Evolutionary conservation across 2,113 vertebrate genomes (phyloP), one percentile per base, ranked within the genome.

Genomic region (Podocnemis expansa): DNA sequence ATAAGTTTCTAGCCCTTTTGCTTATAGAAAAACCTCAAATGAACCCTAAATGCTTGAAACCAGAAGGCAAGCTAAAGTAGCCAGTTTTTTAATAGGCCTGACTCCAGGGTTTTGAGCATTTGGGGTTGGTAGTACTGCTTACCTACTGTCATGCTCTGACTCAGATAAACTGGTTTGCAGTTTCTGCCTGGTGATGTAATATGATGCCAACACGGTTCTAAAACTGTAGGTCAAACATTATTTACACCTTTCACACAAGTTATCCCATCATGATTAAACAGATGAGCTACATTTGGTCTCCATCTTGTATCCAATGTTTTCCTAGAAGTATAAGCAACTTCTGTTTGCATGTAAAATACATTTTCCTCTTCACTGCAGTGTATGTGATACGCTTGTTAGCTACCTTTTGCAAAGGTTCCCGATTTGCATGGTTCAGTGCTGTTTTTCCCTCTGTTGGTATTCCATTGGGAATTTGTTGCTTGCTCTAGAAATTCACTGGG

Each of bases 341-440:
- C 70, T 22, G 5, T 70, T 9, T 73, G 11, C 41, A 24, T 24
- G n/a, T 73, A 63, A 31, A 63, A 34, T 63, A 63, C 31, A 73
- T 73, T 73, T 38, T 38, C 38, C 38, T 22, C 38, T 73, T 73
- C 70, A 73, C 21, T 73, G 9, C 70, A 73, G 13, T 73, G 22
- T 38, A 41, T 73, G 24, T 73, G 21, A 17, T 87, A 82, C 89
- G 31, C 43, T 60, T 55, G 11, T 85, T 21, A 82, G 70, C 55
- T 87, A 73, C 11, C 75, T 95, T 93, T 73, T 93, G 87, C 38
- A 90, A 31, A 87, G 5, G 47, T n/a, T 19, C 63, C 47, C 89
- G 27, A 87, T 90, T 87, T 87, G 79, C 70, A 87, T 5, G 58
- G 14, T 14, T 86, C 21, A 67, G 14, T 84, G 29, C n/a, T 75